These are phyloP conservation scores for Chrysopa pallens DNA, from an alignment of 1,140 invertebrate genomes.

Conservation along the genomic window DNA sequence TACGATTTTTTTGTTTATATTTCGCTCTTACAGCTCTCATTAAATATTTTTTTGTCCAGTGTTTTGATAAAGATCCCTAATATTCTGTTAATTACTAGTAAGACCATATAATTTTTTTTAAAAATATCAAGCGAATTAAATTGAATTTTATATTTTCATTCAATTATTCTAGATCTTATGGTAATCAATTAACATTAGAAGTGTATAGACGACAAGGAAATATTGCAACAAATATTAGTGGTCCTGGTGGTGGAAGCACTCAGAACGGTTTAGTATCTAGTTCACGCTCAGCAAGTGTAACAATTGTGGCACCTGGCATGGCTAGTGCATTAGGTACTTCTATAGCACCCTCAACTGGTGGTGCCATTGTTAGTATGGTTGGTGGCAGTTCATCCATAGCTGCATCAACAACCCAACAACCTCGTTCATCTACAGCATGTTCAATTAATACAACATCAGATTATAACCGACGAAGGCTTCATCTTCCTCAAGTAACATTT, in stretches of 20 bases:
- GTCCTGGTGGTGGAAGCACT: slow-evolving; percentile 14
- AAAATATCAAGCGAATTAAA: too few relatives aligned
- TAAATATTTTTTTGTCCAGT: too few relatives aligned
- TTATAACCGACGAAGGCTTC: slow-evolving; percentile 36
- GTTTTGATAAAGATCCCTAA: too few relatives aligned
- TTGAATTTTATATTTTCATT: too few relatives aligned
- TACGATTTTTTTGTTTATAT: too few relatives aligned
- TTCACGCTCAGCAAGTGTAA: slow-evolving; percentile 9
- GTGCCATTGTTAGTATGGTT: slow-evolving; percentile 3
- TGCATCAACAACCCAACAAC: slow-evolving; percentile 7
- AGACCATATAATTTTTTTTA: too few relatives aligned
- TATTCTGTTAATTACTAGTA: too few relatives aligned
- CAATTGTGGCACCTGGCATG: neutral
- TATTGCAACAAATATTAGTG: slow-evolving; percentile 13
- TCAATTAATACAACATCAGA: slow-evolving; percentile 31
- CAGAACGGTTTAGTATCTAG: slow-evolving; percentile 21
- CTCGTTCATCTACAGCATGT: slow-evolving; percentile 32
- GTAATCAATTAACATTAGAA: slow-evolving; percentile 52
- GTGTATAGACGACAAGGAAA: slow-evolving; percentile 46
- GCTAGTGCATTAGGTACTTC: neutral
- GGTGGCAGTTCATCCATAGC: slow-evolving; percentile 14
- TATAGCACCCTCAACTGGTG: neutral
- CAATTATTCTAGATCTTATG: slow-evolving; percentile 33
- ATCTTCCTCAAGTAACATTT: slow-evolving; percentile 64
- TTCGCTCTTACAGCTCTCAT: too few relatives aligned